A percentile compares a stretch with the other conserved stretches of the same genome.
These are phyloP conservation scores for Numenius arquata DNA, from an alignment of 2,113 vertebrate genomes.

Conservation along the genomic window DNA sequence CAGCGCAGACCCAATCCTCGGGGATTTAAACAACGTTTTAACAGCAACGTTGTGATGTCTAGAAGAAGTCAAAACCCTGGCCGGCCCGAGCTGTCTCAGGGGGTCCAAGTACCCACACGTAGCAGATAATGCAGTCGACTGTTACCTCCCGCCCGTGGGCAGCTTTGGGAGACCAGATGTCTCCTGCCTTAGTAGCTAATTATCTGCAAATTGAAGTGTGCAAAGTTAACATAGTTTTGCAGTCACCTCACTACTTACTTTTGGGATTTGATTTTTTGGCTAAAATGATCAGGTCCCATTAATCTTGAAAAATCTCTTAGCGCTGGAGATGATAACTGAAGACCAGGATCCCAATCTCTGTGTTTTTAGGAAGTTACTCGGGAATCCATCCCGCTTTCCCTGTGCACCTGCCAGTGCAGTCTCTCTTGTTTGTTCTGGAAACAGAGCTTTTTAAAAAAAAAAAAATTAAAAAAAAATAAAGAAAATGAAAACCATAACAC, in stretches of 20 bases:
- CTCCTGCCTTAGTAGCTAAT: not conserved
- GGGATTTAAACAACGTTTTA: slow-evolving; percentile 1
- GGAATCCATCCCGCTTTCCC: not conserved
- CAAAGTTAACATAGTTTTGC: not conserved
- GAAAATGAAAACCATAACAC: not conserved
- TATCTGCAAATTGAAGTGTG: not conserved
- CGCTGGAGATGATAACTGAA: not conserved
- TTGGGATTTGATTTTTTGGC: slow-evolving; percentile 3
- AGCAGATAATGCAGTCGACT: not conserved
- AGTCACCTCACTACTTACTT: not conserved
- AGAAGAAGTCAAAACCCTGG: slow-evolving; percentile 27
- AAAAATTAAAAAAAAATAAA: not conserved
- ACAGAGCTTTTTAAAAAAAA: not conserved
- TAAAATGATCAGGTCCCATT: not conserved
- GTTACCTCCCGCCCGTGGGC: not conserved
- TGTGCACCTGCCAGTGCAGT: not conserved
- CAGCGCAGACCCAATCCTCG: not conserved
- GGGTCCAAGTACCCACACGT: not conserved
- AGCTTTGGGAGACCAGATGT: slow-evolving; percentile 20
- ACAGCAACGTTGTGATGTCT: not conserved
- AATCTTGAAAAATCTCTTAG: not conserved
- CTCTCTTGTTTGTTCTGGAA: not conserved
- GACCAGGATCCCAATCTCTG: not conserved
- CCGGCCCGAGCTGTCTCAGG: not conserved
- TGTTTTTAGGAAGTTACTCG: not conserved